Evolutionary conservation across 2,797 vertebrate species (phyloP).

Genomic region (Botia almorhae): DNA sequence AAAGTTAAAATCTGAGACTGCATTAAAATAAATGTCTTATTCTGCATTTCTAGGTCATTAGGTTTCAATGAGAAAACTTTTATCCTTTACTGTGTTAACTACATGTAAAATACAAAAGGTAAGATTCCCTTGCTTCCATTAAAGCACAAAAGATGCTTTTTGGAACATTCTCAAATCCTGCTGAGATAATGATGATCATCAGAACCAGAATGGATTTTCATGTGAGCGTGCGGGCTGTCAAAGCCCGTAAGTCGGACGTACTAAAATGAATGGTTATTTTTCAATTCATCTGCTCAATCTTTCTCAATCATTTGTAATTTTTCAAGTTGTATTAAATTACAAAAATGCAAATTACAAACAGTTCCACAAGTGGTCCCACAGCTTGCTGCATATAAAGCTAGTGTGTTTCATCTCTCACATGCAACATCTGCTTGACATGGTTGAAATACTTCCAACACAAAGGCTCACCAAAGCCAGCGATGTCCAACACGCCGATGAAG

Average conservation of each 20-base stretch:
- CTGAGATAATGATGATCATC: not conserved
- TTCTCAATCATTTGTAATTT: not conserved
- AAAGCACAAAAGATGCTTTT: not conserved
- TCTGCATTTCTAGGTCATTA: not conserved
- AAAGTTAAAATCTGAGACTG: not conserved
- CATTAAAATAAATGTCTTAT: not conserved
- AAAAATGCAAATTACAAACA: not conserved
- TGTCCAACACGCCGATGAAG: slow-evolving; percentile 98
- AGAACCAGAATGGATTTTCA: not conserved
- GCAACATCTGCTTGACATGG: not conserved
- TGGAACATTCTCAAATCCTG: not conserved
- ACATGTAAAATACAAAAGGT: not conserved
- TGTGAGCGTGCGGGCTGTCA: not conserved
- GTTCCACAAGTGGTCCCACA: not conserved
- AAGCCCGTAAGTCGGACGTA: not conserved
- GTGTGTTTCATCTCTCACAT: not conserved
- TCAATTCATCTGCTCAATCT: not conserved
- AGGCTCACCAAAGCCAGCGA: slow-evolving; percentile 94
- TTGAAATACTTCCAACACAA: not conserved
- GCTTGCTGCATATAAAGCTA: not conserved
- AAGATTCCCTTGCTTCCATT: not conserved
- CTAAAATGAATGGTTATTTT: not conserved
- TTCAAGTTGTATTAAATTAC: not conserved
- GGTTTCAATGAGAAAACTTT: not conserved
- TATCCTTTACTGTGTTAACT: not conserved